phyloP scores from a whole-genome alignment of 64 coral and sea anemone species.

The Actinia equina region DNA sequence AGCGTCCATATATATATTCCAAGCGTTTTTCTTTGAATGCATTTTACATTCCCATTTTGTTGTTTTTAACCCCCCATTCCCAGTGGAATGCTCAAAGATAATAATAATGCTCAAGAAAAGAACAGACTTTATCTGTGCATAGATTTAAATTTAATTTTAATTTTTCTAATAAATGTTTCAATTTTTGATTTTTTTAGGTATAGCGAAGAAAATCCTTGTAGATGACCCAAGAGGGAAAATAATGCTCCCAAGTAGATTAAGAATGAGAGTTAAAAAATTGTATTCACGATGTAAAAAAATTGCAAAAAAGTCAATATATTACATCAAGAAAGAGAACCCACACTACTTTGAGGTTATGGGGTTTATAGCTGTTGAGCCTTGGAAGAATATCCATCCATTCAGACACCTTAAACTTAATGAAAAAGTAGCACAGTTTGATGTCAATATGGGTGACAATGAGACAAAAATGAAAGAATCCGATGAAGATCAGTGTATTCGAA shows the following conservation, averaged over 20 bases:
- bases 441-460: neutral
- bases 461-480: neutral
- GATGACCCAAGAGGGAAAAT: neutral
- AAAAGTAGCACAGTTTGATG: neutral
- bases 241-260: neutral
- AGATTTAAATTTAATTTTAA: neutral
- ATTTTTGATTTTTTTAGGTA: neutral
- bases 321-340: neutral
- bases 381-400: neutral
- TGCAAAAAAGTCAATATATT: neutral
- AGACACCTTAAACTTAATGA: neutral
- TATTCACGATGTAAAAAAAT: neutral
- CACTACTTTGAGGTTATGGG: conserved; percentile 29
- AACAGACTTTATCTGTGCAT: no score
- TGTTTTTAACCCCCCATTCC: no score
- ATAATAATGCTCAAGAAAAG: no score
- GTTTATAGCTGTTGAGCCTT: neutral
- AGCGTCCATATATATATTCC: no score
- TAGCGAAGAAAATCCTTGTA: neutral
- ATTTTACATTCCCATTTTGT: no score
- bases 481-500: conserved; percentile 38
- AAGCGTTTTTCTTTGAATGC: no score
- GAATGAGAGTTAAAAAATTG: neutral
- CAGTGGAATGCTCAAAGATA: no score
- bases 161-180: neutral